Conservation (phyloP, 2,888 invertebrate genomes). For the Drosophila ustulata region DNA sequence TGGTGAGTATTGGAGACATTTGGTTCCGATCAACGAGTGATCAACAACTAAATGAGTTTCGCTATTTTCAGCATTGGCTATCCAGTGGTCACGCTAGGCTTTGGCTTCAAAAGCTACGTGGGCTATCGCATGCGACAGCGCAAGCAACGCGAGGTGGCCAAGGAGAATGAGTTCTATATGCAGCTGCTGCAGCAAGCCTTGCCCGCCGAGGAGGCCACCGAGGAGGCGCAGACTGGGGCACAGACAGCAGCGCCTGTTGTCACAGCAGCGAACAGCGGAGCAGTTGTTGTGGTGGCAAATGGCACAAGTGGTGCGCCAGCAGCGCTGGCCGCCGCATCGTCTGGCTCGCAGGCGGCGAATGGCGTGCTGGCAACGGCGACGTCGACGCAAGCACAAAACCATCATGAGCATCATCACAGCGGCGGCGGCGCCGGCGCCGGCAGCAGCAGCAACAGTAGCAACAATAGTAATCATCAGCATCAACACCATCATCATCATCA, state of each 20-base stretch:
- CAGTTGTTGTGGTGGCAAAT: slow-evolving; percentile 56
- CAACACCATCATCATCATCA: slow-evolving; percentile 52
- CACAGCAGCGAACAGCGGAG: slow-evolving; percentile 41
- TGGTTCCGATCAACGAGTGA: no score
- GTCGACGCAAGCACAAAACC: slow-evolving; percentile 70
- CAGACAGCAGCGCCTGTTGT: slow-evolving; percentile 45
- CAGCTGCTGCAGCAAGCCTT: slow-evolving; percentile 96
- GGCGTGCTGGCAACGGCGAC: slow-evolving; percentile 72
- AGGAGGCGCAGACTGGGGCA: slow-evolving; percentile 30
- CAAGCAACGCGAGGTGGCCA: slow-evolving; percentile 96
- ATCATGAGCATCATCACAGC: slow-evolving; percentile 78
- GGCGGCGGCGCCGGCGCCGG: slow-evolving; percentile 49
- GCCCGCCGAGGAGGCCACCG: slow-evolving; percentile 86
- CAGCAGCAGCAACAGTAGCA: slow-evolving; percentile 41
- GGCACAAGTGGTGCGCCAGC: slow-evolving; percentile 51
- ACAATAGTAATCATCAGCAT: slow-evolving; percentile 69
- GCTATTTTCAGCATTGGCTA: slow-evolving; percentile 91
- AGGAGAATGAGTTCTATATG: slow-evolving; percentile 97
- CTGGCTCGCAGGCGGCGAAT: slow-evolving; percentile 70
- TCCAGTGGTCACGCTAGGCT: slow-evolving; percentile 97
- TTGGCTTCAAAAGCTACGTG: slow-evolving; percentile 97
- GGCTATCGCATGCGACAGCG: slow-evolving; percentile 95
- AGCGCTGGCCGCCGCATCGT: slow-evolving; percentile 41
- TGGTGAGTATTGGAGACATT: slow-evolving; percentile 87
- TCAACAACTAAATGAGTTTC: not conserved